phyloP scores from a whole-genome alignment of 2,113 vertebrate genomes.

The Poeciliopsis turrubarensis region DNA sequence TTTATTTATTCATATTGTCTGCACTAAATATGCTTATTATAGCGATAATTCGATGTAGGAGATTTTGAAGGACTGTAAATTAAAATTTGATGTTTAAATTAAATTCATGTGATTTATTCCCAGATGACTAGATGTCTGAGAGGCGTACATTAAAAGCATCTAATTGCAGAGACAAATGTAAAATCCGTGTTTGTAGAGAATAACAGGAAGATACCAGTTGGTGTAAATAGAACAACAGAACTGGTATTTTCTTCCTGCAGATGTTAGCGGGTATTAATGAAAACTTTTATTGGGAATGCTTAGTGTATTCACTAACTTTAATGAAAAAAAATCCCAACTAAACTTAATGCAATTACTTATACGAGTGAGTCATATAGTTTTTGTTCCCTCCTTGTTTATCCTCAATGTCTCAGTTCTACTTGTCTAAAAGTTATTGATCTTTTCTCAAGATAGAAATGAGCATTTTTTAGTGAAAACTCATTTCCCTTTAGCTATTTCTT shows the following conservation, averaged over 20 bases:
- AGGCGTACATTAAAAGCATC: neutral
- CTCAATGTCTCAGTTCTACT: too few species aligned
- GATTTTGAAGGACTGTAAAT: slow-evolving; percentile 30
- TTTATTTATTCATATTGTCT: slow-evolving; percentile 52
- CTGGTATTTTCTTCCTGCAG: neutral
- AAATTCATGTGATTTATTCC: slow-evolving; percentile 41
- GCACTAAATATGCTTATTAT: slow-evolving; percentile 42
- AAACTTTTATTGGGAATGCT: neutral
- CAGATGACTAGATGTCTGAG: slow-evolving; percentile 28
- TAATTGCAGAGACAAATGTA: neutral
- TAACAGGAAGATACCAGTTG: too few species aligned
- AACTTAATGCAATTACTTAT: too few species aligned
- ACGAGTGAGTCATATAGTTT: too few species aligned
- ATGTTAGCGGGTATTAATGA: neutral
- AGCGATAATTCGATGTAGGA: slow-evolving; percentile 43
- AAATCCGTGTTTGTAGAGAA: neutral
- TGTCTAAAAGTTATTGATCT: too few species aligned
- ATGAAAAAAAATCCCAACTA: too few species aligned
- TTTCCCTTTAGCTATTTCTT: too few species aligned
- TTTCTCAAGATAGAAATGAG: too few species aligned
- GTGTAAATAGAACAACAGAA: neutral
- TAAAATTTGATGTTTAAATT: slow-evolving; percentile 24
- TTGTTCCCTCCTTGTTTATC: too few species aligned
- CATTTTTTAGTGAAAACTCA: too few species aligned
- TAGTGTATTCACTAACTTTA: neutral